Conservation (phyloP, 2,113 vertebrate species). For the Nesospiza acunhae region DNA sequence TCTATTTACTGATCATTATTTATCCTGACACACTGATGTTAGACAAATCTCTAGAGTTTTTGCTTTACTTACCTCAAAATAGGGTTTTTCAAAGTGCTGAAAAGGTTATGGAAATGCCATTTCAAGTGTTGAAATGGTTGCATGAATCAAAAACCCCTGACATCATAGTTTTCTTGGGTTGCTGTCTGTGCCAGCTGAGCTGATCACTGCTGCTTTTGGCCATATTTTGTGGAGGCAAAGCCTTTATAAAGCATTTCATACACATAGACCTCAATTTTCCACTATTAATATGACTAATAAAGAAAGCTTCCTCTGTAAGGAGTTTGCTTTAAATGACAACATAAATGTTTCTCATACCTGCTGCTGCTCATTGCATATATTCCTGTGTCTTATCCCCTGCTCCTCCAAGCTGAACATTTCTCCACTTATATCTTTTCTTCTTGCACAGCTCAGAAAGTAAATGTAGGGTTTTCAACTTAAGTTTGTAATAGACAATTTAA, state of each 20-base stretch:
- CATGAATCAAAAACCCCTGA: not conserved
- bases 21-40: not conserved
- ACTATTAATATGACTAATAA: not conserved
- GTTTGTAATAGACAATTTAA: not conserved
- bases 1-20: slow-evolving; percentile 48
- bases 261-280: not conserved
- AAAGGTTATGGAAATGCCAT: slow-evolving; percentile 4
- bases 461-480: not conserved
- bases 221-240: slow-evolving; percentile 7
- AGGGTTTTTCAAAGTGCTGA: not conserved
- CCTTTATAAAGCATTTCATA: not conserved
- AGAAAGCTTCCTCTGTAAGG: not conserved
- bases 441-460: not conserved
- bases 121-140: slow-evolving; percentile 20
- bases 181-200: not conserved
- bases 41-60: not conserved
- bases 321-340: not conserved
- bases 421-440: not conserved
- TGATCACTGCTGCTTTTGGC: not conserved
- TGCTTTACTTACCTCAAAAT: slow-evolving; percentile 27
- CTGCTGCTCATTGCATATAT: not conserved
- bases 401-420: not conserved
- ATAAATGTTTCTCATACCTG: not conserved
- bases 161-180: not conserved
- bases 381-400: not conserved